Evolutionary conservation across 2,888 invertebrate genomes (phyloP).

Genomic region (Callosobruchus maculatus): DNA sequence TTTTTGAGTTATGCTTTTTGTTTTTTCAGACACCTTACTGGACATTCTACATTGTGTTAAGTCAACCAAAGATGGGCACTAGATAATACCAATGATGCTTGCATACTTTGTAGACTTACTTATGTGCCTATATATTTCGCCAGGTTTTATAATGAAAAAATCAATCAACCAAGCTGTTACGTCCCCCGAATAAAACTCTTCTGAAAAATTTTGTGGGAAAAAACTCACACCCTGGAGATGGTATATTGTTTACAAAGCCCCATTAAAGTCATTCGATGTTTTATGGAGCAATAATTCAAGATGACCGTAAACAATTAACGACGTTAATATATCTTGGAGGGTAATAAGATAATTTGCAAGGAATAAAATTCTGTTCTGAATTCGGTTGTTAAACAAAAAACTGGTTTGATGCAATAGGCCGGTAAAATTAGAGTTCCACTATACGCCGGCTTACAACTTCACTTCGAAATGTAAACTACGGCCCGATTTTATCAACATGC

Average conservation of each 20-base stretch:
- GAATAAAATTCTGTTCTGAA: constrained; percentile 3
- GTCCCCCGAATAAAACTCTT: neutral
- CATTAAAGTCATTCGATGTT: constrained; percentile 10
- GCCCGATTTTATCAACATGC: too few relatives aligned
- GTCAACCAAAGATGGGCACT: too few relatives aligned
- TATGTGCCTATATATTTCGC: too few relatives aligned
- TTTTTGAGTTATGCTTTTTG: too few relatives aligned
- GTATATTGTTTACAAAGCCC: neutral
- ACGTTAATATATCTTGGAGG: constrained; percentile 14
- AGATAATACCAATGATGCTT: too few relatives aligned
- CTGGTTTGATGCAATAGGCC: neutral
- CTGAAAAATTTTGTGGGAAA: neutral
- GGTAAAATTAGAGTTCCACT: neutral
- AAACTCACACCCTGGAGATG: neutral
- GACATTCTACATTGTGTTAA: too few relatives aligned
- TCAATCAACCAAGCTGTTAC: too few relatives aligned
- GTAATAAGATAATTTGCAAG: constrained; percentile 15
- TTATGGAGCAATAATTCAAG: constrained; percentile 10
- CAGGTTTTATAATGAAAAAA: too few relatives aligned
- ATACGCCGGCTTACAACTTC: too few relatives aligned
- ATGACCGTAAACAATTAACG: constrained; percentile 14
- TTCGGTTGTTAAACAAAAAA: neutral
- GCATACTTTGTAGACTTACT: too few relatives aligned
- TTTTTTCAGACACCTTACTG: too few relatives aligned
- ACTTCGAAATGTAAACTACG: too few relatives aligned